Conservation (phyloP, 2,113 vertebrate genomes). For the Rhinolophus sinicus region DNA sequence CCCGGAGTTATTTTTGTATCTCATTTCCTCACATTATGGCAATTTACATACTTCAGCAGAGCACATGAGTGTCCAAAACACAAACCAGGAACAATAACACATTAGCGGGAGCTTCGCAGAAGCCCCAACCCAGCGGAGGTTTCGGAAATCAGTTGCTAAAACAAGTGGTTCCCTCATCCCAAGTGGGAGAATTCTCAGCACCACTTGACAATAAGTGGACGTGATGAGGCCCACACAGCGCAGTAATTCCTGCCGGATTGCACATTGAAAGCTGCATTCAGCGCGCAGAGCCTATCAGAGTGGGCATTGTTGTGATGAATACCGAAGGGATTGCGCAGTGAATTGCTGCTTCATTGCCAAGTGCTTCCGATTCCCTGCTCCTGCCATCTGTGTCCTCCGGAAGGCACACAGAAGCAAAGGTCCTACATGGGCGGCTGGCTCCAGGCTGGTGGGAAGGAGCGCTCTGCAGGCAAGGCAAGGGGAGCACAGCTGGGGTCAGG, state of each 20-base stretch:
- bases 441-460: neutral
- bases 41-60: conserved; percentile 88
- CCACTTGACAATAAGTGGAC: conserved; percentile 88
- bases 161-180: conserved; percentile 86
- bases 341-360: conserved; percentile 86
- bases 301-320: conserved; percentile 89
- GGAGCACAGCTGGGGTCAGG: neutral
- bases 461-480: conserved; percentile 20
- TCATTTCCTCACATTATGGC: conserved; percentile 86
- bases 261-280: conserved; percentile 89
- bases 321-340: conserved; percentile 86
- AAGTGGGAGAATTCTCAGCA: conserved; percentile 85
- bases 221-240: conserved; percentile 86
- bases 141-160: conserved; percentile 86
- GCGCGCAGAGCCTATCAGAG: conserved; percentile 87
- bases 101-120: conserved; percentile 78
- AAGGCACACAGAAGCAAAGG: conserved; percentile 81
- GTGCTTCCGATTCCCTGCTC: conserved; percentile 87
- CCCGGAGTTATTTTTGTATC: conserved; percentile 85
- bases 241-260: conserved; percentile 87
- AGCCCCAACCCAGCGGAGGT: conserved; percentile 77
- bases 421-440: conserved; percentile 70
- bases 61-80: conserved; percentile 81
- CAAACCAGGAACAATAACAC: conserved; percentile 85
- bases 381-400: conserved; percentile 87